These are phyloP conservation scores for Rhombomys opimus DNA, from an alignment of 2,113 vertebrate genomes.

Conservation along the genomic window DNA sequence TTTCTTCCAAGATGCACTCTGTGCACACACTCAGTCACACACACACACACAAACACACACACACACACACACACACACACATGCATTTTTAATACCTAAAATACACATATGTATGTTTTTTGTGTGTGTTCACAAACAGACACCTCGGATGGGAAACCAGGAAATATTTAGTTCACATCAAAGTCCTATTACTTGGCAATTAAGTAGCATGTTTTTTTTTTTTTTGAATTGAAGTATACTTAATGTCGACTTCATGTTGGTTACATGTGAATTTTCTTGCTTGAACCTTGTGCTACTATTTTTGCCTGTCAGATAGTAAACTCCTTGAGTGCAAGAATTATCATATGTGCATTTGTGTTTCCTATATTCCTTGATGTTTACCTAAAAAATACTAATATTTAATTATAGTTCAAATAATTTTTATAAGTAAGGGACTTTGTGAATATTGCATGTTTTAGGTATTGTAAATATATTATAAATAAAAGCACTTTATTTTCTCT, in stretches of 20 bases:
- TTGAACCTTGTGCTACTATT: neutral
- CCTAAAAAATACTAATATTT: conserved; percentile 21
- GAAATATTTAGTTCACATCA: neutral
- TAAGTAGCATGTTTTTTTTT: neutral
- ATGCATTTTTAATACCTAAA: neutral
- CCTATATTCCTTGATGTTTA: neutral
- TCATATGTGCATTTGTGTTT: neutral
- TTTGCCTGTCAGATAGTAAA: neutral
- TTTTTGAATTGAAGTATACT: neutral
- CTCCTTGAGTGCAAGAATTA: neutral
- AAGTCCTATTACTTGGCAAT: neutral
- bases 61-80: neutral
- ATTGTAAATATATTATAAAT: neutral
- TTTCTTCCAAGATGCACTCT: neutral
- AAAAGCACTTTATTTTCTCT: neutral
- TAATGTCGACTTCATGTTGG: neutral
- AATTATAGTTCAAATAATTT: conserved; percentile 13
- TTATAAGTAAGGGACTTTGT: neutral
- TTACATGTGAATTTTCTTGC: neutral
- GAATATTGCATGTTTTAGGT: neutral
- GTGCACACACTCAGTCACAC: neutral
- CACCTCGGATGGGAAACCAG: neutral
- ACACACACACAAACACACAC: no score
- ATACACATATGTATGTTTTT: neutral
- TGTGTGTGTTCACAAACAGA: neutral